These are phyloP conservation scores for Terrapene triunguis DNA, from an alignment of 2,113 vertebrate genomes.

Conservation along the genomic window DNA sequence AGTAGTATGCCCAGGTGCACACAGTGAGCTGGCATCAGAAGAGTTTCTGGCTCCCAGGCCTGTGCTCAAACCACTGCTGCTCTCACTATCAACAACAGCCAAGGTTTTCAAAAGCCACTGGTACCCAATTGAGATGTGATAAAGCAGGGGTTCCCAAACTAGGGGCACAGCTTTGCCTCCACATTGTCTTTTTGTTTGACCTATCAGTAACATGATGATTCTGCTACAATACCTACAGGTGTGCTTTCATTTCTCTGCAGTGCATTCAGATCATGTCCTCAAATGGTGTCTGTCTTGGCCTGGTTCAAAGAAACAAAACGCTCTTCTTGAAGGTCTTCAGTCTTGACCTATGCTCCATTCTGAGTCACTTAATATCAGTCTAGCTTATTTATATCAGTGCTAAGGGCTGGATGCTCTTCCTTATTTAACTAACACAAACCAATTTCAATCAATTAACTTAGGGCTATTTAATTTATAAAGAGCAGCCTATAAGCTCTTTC, in stretches of 20 bases:
- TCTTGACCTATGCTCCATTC: background rate
- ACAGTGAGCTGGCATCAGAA: background rate
- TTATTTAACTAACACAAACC: background rate
- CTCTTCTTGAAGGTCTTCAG: background rate
- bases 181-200: fast-evolving
- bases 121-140: background rate
- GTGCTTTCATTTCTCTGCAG: background rate
- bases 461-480: background rate
- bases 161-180: background rate
- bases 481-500: background rate
- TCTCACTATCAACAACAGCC: background rate
- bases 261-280: background rate
- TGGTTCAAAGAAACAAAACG: background rate
- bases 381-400: background rate
- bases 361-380: background rate
- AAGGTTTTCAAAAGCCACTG: background rate
- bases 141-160: background rate
- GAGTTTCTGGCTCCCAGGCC: background rate
- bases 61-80: background rate
- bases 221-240: background rate
- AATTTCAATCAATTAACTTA: background rate
- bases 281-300: background rate
- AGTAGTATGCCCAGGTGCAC: background rate
- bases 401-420: background rate
- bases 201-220: background rate